phyloP scores from a whole-genome alignment of 1,140 invertebrate genomes.

The Lysiphlebus fabarum region DNA sequence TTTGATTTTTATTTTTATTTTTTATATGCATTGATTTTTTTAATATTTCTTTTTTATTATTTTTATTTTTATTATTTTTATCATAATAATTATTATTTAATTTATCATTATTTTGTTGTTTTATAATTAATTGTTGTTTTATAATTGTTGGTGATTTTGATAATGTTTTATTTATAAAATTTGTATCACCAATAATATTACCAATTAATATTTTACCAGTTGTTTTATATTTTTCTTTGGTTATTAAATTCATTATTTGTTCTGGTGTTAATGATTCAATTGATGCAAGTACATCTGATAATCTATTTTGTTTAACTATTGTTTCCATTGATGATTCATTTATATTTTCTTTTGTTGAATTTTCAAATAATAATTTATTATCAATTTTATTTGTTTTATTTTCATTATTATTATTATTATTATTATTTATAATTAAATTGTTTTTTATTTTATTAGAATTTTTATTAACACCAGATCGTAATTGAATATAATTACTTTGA shows the following conservation, averaged over 20 bases:
- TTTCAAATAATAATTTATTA: background rate
- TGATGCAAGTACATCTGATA: conserved; percentile 7
- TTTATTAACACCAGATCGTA: too few relatives aligned
- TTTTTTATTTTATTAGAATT: too few relatives aligned
- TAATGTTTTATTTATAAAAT: conserved; percentile 10
- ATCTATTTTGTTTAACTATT: conserved; percentile 5
- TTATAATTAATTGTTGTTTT: conserved; percentile 9
- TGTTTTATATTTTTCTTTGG: conserved; percentile 43
- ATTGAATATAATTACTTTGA: too few relatives aligned
- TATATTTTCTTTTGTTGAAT: conserved; percentile 4
- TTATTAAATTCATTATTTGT: conserved; percentile 43
- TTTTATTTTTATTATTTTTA: too few relatives aligned
- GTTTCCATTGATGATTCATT: conserved; percentile 7
- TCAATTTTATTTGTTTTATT: too few relatives aligned
- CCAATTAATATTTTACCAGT: conserved; percentile 48
- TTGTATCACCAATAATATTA: conserved; percentile 42
- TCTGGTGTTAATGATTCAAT: conserved; percentile 43
- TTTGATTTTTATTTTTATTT: conserved; percentile 19
- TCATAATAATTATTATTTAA: background rate
- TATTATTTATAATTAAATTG: too few relatives aligned
- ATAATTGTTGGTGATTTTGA: conserved; percentile 17
- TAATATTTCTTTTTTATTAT: conserved; percentile 10
- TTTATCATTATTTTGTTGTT: background rate
- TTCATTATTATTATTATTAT: too few relatives aligned
- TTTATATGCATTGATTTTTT: conserved; percentile 24